phyloP scores from a whole-genome alignment of 30 jellyfish, hydroid and myxozoan species.

The Aurelia sp. region DNA sequence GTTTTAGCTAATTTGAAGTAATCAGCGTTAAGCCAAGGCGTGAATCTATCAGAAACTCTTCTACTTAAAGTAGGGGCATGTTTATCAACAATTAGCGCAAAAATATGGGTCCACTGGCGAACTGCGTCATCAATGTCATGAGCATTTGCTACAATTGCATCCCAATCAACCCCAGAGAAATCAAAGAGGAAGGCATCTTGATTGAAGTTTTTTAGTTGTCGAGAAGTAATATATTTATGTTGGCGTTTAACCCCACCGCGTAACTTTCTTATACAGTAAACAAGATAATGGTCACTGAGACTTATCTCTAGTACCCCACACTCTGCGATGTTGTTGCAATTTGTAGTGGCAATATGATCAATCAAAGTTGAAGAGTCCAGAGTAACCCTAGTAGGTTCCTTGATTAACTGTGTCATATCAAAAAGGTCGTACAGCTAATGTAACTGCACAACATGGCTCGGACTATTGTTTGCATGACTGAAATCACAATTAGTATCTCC shows the following conservation, averaged over 20 bases:
- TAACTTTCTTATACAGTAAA: background rate
- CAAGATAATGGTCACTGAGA: constrained; percentile 12
- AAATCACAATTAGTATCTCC: too few species aligned
- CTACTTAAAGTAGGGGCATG: background rate
- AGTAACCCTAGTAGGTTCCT: background rate
- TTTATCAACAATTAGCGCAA: background rate
- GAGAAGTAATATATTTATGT: constrained; percentile 1
- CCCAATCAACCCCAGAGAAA: background rate
- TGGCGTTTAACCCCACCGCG: background rate
- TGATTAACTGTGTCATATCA: background rate
- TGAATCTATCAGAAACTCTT: background rate
- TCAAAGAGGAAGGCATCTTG: background rate
- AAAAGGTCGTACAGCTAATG: too few species aligned
- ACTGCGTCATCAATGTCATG: constrained; percentile 8
- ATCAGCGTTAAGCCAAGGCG: too few species aligned
- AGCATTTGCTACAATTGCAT: background rate
- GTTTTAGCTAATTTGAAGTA: too few species aligned
- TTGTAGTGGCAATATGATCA: constrained; percentile 1
- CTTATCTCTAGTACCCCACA: background rate
- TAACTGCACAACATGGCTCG: too few species aligned
- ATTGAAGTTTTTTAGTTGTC: background rate
- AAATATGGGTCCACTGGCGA: constrained; percentile 6
- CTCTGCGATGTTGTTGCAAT: background rate
- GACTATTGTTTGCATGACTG: too few species aligned
- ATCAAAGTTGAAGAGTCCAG: background rate